phyloP scores from a whole-genome alignment of 2,113 vertebrate genomes.

The human region GRCh38 chr13:39506501-39507000 shows the following conservation, averaged over 20 bases:
- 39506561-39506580: slow-evolving; percentile 68
- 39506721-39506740: slow-evolving; percentile 68
- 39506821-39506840: slow-evolving; percentile 78
- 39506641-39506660: slow-evolving; percentile 60
- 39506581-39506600: slow-evolving; percentile 73
- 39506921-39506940: slow-evolving; percentile 59
- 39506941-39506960: slow-evolving; percentile 68
- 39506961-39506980: slow-evolving; percentile 72
- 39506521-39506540: slow-evolving; percentile 49
- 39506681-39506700: neutral
- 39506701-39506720: neutral
- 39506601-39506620: slow-evolving; percentile 63
- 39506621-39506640: slow-evolving; percentile 38
- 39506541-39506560: slow-evolving; percentile 64
- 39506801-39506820: slow-evolving; percentile 81
- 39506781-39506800: slow-evolving; percentile 78
- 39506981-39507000: slow-evolving; percentile 53
- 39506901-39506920: slow-evolving; percentile 44
- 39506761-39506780: slow-evolving; percentile 74
- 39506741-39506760: slow-evolving; percentile 75
- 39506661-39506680: neutral
- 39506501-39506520: neutral
- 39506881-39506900: slow-evolving; percentile 78
- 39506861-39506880: slow-evolving; percentile 83
- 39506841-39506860: slow-evolving; percentile 82